A percentile compares a stretch with the other conserved stretches of the same genome.
phyloP scores from a whole-genome alignment of 2,888 invertebrate species.

The Micoletzkya japonica region DNA sequence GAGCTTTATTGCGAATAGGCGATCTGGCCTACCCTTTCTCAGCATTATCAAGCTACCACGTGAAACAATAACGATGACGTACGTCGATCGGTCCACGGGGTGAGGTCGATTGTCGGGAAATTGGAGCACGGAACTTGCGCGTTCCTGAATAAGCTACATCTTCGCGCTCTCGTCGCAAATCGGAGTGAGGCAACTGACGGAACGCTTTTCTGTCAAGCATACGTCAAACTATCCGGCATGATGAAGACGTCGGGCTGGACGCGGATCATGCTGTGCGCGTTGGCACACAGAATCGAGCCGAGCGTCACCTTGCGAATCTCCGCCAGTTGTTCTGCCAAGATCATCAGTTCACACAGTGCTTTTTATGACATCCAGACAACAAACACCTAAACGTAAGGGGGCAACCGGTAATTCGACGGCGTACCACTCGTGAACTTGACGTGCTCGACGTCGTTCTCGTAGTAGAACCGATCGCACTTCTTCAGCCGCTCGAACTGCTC shows the following conservation, averaged over 20 bases:
- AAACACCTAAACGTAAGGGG: neutral
- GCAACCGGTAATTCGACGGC: neutral
- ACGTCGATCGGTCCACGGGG: conserved; percentile 50
- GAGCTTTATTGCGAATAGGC: too few species aligned
- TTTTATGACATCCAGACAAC: neutral
- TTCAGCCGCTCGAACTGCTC: conserved; percentile 72
- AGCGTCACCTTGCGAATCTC: conserved; percentile 84
- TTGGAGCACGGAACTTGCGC: conserved; percentile 49
- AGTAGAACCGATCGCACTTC: conserved; percentile 86
- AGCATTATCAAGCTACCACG: too few species aligned
- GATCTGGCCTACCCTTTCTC: too few species aligned
- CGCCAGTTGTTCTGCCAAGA: conserved; percentile 73
- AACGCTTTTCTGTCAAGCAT: conserved; percentile 11
- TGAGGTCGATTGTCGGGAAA: conserved; percentile 45
- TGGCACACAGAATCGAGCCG: conserved; percentile 84
- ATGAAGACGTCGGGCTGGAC: conserved; percentile 86
- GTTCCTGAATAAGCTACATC: conserved; percentile 38
- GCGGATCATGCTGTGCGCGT: conserved; percentile 66
- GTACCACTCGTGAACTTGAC: conserved; percentile 46
- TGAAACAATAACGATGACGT: too few species aligned
- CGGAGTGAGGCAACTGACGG: too few species aligned
- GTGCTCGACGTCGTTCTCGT: conserved; percentile 51
- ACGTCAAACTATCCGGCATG: conserved; percentile 71
- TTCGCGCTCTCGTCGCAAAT: neutral
- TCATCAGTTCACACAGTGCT: too few species aligned